Base-by-base conservation (phyloP, 2,797 vertebrate species). In the Loriculus beryllinus region DNA sequence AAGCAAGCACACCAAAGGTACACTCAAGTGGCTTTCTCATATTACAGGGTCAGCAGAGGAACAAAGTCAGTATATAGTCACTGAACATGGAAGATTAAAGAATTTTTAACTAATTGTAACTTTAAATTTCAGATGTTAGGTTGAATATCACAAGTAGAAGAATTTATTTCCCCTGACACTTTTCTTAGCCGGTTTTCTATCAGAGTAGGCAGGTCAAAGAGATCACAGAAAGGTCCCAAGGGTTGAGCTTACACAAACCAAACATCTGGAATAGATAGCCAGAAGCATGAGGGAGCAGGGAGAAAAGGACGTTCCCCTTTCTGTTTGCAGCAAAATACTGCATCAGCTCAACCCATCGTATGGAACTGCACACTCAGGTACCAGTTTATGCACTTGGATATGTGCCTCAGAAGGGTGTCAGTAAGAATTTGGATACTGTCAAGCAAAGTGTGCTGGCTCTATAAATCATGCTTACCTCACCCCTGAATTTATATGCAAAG, bases 21-120 rank as follows among this genome's bases (percentile, higher is more conserved):
- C 0, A 4, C 3, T 8, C 0, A 0, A 76, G 59, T 1, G 7
- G 37, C 29, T 28, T 59, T 23, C 70, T 67, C 33, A 5, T 16
- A 14, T 14, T 49, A 54, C 45, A 56, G 16, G 33, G 29, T 26
- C 47, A 76, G 31, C 7, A 82, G 51, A 60, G 40, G 21, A 82
- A 49, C 19, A 28, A 71, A 86, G 18, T 37, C 57, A 65, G 25
- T 21, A 54, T 0, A 33, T 1, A 20, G 23, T 48, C 47, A 68
- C 14, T 25, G 43, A 88, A 79, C 20, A 59, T 13, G 37, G 33
- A 84, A 69, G 11, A 9, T 6, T 48, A 69, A 76, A 59, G 23
- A 15, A 8, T 14, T 67, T 47, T n/a, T 39, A 77, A 63, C 7
- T 45, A 64, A 56, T 35, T 6, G 2, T 29, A 88, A 60, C 43